Conservation (phyloP, 64 coral and sea anemone genomes). For the Pocillopora damicornis region DNA sequence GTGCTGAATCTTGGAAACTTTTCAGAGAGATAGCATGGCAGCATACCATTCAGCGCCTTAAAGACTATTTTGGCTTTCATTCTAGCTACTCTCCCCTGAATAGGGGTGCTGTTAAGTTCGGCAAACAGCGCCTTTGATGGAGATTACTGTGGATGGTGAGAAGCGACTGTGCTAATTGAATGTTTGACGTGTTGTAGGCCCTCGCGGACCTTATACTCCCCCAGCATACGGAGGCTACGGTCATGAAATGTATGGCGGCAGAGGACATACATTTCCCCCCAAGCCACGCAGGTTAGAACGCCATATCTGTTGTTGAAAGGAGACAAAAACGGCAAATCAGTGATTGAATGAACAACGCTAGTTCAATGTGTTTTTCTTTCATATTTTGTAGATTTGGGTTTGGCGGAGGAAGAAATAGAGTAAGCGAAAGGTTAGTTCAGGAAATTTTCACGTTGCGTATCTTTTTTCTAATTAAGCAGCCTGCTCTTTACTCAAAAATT, state of each 20-base stretch:
- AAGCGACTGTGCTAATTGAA: too few relatives aligned
- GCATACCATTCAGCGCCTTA: too few relatives aligned
- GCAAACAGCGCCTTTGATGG: too few relatives aligned
- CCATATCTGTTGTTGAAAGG: not conserved
- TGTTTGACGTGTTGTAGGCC: constrained; percentile 36
- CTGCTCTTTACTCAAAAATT: too few relatives aligned
- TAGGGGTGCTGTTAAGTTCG: too few relatives aligned
- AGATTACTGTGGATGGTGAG: too few relatives aligned
- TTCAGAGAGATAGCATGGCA: too few relatives aligned
- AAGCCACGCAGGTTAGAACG: constrained; percentile 79
- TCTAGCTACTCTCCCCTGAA: too few relatives aligned
- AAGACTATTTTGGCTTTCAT: too few relatives aligned
- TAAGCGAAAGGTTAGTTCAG: constrained; percentile 71
- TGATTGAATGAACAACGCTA: not conserved
- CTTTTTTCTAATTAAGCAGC: too few relatives aligned
- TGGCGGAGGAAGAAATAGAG: constrained; percentile 70
- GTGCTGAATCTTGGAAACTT: too few relatives aligned
- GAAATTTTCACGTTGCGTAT: not conserved
- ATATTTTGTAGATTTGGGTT: constrained; percentile 68
- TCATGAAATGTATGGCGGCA: constrained; percentile 77
- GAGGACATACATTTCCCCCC: constrained; percentile 85
- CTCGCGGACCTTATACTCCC: constrained; percentile 77
- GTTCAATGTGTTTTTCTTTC: constrained; percentile 20
- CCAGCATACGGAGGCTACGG: constrained; percentile 74
- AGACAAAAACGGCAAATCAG: not conserved